Percentiles rank a stretch among this genome's conserved stretches.
phyloP scores from a whole-genome alignment of 2,113 vertebrate genomes.

The Propithecus coquereli region DNA sequence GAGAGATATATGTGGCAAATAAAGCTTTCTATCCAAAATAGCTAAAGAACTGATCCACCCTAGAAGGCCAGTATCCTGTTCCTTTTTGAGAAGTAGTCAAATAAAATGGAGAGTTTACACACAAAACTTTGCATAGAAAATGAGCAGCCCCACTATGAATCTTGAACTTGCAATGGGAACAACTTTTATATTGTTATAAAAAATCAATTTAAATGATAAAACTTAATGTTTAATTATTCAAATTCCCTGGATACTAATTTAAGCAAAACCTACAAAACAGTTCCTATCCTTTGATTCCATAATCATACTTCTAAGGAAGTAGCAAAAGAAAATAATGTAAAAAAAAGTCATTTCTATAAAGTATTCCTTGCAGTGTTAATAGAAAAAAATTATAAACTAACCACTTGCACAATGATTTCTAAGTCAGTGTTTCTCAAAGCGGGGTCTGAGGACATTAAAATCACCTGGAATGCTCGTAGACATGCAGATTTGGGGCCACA shows the following conservation, averaged over 20 bases:
- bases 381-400: not conserved
- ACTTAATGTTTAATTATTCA: conserved; percentile 35
- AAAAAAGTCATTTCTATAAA: not conserved
- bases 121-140: not conserved
- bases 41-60: not conserved
- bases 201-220: conserved; percentile 20
- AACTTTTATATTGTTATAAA: conserved; percentile 32
- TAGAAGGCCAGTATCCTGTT: conserved; percentile 1
- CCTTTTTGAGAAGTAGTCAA: not conserved
- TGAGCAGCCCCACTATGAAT: not conserved
- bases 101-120: not conserved
- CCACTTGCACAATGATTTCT: not conserved
- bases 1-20: conserved; percentile 14
- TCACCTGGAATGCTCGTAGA: not conserved
- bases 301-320: not conserved
- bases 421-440: not conserved
- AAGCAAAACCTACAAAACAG: not conserved
- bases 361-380: not conserved
- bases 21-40: conserved; percentile 56
- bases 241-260: not conserved
- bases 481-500: not conserved
- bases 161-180: conserved; percentile 10
- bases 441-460: not conserved
- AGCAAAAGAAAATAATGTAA: conserved; percentile 14
- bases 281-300: not conserved